Percentiles rank a stretch among this genome's conserved stretches.
Conservation (phyloP, 2,888 invertebrate genomes). For the Bellardia pandia region DNA sequence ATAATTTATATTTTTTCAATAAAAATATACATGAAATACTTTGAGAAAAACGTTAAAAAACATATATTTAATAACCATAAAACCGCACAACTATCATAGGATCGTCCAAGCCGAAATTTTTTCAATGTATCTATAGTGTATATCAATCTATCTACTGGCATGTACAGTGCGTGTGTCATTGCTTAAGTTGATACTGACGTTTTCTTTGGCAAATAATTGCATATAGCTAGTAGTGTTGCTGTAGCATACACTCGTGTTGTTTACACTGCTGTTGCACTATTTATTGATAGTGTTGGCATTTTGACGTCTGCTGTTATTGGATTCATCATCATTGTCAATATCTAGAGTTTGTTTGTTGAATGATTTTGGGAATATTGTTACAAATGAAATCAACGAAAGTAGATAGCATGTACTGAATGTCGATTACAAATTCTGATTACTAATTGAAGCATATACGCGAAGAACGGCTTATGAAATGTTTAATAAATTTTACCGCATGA, state of each 20-base stretch:
- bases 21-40: too few species aligned
- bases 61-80: too few species aligned
- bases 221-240: background rate
- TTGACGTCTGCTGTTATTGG: conserved; percentile 71
- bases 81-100: background rate
- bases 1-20: too few species aligned
- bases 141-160: background rate
- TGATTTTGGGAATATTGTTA: conserved; percentile 46
- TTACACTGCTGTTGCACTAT: conserved; percentile 75
- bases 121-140: background rate
- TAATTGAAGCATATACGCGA: background rate
- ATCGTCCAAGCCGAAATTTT: background rate
- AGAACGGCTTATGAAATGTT: too few species aligned
- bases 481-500: too few species aligned
- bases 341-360: conserved; percentile 54
- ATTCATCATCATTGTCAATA: conserved; percentile 48
- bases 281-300: conserved; percentile 78
- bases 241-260: background rate
- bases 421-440: background rate
- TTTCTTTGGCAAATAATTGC: conserved; percentile 56
- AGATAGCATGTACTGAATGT: conserved; percentile 1
- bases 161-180: conserved; percentile 2
- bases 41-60: too few species aligned
- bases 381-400: conserved; percentile 60
- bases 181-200: conserved; percentile 31